Evolutionary conservation across 2,888 invertebrate genomes (phyloP).

Genomic region (Gymnocheta viridis): DNA sequence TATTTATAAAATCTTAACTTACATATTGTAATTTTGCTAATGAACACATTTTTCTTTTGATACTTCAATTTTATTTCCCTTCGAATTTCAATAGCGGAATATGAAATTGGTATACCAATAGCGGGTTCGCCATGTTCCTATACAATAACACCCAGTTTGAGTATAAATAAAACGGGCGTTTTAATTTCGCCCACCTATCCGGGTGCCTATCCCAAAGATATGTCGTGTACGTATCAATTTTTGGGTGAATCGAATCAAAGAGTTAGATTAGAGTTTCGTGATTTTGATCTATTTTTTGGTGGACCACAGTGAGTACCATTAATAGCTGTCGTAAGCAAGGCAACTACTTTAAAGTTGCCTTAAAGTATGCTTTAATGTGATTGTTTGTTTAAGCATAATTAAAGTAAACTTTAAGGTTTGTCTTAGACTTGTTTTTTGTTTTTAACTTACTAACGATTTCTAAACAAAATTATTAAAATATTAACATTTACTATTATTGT

Average conservation of each 20-base stretch:
- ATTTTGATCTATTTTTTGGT: conserved; percentile 99
- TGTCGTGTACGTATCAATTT: conserved; percentile 96
- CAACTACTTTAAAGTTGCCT: conserved; percentile 33
- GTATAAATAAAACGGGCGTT: conserved; percentile 88
- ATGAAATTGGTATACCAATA: conserved; percentile 94
- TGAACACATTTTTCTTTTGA: background rate
- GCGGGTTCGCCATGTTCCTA: conserved; percentile 94
- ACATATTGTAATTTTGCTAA: background rate
- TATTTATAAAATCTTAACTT: background rate
- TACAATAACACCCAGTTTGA: conserved; percentile 87
- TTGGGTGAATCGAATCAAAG: conserved; percentile 94
- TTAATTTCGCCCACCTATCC: conserved; percentile 99
- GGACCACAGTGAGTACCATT: conserved; percentile 95
- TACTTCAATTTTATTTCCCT: conserved; percentile 1
- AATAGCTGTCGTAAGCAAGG: conserved; percentile 70
- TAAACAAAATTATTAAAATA: conserved; percentile 7
- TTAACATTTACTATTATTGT: conserved; percentile 11
- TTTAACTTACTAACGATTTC: conserved; percentile 3
- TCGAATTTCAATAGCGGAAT: conserved; percentile 87
- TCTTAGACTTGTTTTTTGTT: conserved; percentile 6
- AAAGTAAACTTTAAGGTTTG: conserved; percentile 57
- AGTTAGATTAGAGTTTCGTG: conserved; percentile 96
- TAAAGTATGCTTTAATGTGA: conserved; percentile 53
- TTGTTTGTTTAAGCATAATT: background rate
- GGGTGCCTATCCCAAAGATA: conserved; percentile 98